A percentile compares a stretch with the other conserved stretches of the same genome.
Evolutionary conservation across 2,113 vertebrate genomes (phyloP).

Genomic region (Paratilapia polleni): DNA sequence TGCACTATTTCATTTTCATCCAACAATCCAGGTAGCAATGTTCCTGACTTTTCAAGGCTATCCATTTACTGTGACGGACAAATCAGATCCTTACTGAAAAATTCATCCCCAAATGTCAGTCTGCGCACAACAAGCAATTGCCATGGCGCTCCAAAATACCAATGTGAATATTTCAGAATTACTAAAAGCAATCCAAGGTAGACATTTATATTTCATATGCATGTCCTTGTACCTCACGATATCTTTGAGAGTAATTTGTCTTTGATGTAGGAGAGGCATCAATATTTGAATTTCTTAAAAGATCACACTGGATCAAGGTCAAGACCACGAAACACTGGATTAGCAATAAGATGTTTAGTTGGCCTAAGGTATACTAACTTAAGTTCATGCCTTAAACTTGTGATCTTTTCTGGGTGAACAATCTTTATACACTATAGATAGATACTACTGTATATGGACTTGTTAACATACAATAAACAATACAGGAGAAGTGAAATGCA

Average conservation of each 20-base stretch:
- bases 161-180: slow-evolving; percentile 80
- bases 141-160: slow-evolving; percentile 46
- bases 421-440: background rate
- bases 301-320: slow-evolving; percentile 43
- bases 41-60: slow-evolving; percentile 57
- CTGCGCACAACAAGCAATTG: slow-evolving; percentile 27
- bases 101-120: slow-evolving; percentile 56
- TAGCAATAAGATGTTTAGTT: slow-evolving; percentile 44
- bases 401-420: background rate
- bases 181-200: slow-evolving; percentile 81
- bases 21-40: slow-evolving; percentile 48
- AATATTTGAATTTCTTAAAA: slow-evolving; percentile 76
- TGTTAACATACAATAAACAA: background rate
- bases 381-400: background rate
- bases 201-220: slow-evolving; percentile 76
- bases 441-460: background rate
- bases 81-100: slow-evolving; percentile 64
- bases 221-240: slow-evolving; percentile 56
- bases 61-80: slow-evolving; percentile 50
- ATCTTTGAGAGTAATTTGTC: slow-evolving; percentile 71
- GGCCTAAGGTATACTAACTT: background rate
- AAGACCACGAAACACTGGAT: slow-evolving; percentile 19
- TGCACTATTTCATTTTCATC: slow-evolving; percentile 42
- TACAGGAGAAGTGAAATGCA: background rate
- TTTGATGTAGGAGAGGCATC: slow-evolving; percentile 67